A percentile compares a stretch with the other conserved stretches of the same genome.
phyloP scores from a whole-genome alignment of 2,113 vertebrate species.

The Paedocypris sp. region DNA sequence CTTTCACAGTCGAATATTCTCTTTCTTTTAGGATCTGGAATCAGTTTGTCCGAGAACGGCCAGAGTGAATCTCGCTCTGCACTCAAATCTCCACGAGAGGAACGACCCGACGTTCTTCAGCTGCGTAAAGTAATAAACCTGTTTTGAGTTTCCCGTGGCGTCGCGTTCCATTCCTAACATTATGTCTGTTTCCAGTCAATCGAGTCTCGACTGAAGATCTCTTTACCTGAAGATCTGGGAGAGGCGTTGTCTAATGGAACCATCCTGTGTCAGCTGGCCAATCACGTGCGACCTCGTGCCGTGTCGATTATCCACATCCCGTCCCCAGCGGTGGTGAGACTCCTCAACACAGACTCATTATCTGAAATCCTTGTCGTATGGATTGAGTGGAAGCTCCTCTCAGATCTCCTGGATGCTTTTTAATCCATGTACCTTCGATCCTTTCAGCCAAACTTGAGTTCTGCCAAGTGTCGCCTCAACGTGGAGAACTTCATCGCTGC shows the following conservation, averaged over 20 bases:
- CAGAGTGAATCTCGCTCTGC: slow-evolving; percentile 55
- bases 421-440: not conserved
- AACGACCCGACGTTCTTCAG: slow-evolving; percentile 56
- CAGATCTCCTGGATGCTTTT: not conserved
- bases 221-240: slow-evolving; percentile 63
- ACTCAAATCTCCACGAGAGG: slow-evolving; percentile 54
- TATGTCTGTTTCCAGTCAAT: slow-evolving; percentile 49
- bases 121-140: slow-evolving; percentile 74
- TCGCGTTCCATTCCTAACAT: no score
- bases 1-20: no score
- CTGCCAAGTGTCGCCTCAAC: slow-evolving; percentile 72
- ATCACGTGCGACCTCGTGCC: slow-evolving; percentile 66
- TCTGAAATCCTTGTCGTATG: not conserved
- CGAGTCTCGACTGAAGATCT: slow-evolving; percentile 62
- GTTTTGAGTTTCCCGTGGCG: no score
- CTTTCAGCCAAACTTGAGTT: slow-evolving; percentile 74
- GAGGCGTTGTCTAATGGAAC: slow-evolving; percentile 73
- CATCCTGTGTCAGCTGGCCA: slow-evolving; percentile 76
- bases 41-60: slow-evolving; percentile 50
- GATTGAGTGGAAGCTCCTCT: not conserved
- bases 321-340: slow-evolving; percentile 80
- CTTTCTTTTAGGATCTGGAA: slow-evolving; percentile 32
- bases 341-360: not conserved
- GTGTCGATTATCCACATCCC: slow-evolving; percentile 79
- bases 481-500: slow-evolving; percentile 77